Evolutionary conservation across 2,113 vertebrate genomes (phyloP), one percentile per base, ranked within the genome.

Genomic region (Chamaetylas fuelleborni): DNA sequence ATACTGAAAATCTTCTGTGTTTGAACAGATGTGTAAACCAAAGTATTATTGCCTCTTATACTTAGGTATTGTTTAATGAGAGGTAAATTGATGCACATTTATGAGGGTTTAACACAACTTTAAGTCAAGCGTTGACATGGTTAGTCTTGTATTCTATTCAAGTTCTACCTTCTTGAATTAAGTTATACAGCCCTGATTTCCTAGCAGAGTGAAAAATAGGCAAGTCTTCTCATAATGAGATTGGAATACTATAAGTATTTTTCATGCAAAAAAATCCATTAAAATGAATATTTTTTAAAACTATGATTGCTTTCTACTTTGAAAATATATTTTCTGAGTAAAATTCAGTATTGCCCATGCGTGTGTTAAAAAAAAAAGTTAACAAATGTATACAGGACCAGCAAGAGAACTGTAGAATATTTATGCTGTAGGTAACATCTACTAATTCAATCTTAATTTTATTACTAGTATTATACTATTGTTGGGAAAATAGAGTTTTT

Each of bases 1-100:
- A 80, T 80, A 82, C 80, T 89, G 95, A 95, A 86, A 86, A 70
- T 92, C 82, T 92, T 95, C 83, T 93, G 1, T 94, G 65, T 97
- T 98, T 97, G 86, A 97, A 96, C 95, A 97, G 79, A 96, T 96
- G 77, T 95, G 51, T 93, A 96, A 96, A 95, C 72, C 76, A 74
- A 93, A 94, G 42, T 50, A 89, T 96, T 93, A 54, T 70, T 96
- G 58, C 81, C 57, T 96, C 22, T 48, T 86, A 73, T 66, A 66
- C 77, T 94, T 94, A 7, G 28, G 54, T 92, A 61, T 79, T 69
- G 56, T 96, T 96, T 93, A 90, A 69, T 74, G 91, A 82, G 43
- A 88, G 53, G 28, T 93, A 90, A 85, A 92, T 89, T 31, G 92
- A 93, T 86, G 56, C 53, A n/a, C 14, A 11, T 82, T 81, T 82